Evolutionary conservation across 1,140 invertebrate genomes (phyloP), one percentile per base, ranked within the genome.

Genomic region (Eubasilissa regina): DNA sequence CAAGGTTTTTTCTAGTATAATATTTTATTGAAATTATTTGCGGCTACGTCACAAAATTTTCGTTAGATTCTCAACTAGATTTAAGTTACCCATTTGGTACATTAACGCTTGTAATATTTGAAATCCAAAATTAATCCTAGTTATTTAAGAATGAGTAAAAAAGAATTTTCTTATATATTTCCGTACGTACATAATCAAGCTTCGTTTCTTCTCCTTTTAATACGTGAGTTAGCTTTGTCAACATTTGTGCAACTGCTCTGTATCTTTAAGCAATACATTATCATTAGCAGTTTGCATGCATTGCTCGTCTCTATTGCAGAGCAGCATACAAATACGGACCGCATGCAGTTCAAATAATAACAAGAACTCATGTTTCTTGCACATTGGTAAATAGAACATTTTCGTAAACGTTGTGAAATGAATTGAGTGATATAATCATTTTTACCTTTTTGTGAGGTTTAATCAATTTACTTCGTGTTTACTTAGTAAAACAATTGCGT

Each of bases 281-380:
- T 58, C 55, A 15, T 58, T 58, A 58, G 55, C 17, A 58, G 55
- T 58, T 58, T 58, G 55, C 55, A 58, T 58, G 55, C 55, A 58
- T 58, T 58, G 55, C 55, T 58, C 55, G 55, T 58, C 55, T 58
- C 55, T 19, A 58, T 58, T 58, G 55, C 55, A 58, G 15, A 58
- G 21, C 17, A 15, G 55, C 55, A 58, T 21, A 58, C n/a, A 58
- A 58, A 21, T 21, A 58, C 10, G 21, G 1, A 8, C 55, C 13
- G n/a, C 7, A 58, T 15, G 17, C 25, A 35, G 25, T 35, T n/a
- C n/a, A n/a, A n/a, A n/a, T n/a, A n/a, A n/a, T n/a, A n/a, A n/a
- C n/a, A n/a, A n/a, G n/a, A n/a, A n/a, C n/a, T n/a, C n/a, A n/a
- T n/a, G n/a, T n/a, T 35, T 35, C 6, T 6, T 35, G 1, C 6